Evolutionary conservation across 2,113 vertebrate species (phyloP).

Genomic region (Gallinago paraguaiae): DNA sequence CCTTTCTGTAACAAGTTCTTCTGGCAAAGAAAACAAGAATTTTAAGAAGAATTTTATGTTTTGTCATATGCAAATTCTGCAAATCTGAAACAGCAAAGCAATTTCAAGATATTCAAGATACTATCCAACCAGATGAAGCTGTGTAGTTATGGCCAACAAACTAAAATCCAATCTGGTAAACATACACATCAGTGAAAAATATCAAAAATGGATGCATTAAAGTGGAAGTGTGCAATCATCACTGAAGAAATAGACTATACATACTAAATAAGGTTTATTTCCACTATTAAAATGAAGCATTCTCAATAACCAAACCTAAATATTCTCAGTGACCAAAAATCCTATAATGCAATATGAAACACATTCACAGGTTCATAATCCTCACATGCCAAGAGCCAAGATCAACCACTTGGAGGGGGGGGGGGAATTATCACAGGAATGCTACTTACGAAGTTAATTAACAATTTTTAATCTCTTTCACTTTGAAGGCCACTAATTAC

Average conservation of each 20-base stretch:
- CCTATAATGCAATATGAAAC: background rate
- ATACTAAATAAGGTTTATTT: no score
- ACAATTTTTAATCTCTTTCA: background rate
- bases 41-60: background rate
- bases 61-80: background rate
- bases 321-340: background rate
- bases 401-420: background rate
- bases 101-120: background rate
- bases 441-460: background rate
- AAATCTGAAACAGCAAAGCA: background rate
- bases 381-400: background rate
- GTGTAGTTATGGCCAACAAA: background rate
- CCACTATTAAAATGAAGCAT: no score
- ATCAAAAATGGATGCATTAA: background rate
- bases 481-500: background rate
- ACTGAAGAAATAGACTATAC: background rate
- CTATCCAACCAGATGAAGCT: background rate
- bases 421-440: background rate
- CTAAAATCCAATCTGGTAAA: background rate
- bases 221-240: background rate
- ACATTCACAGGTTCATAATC: background rate
- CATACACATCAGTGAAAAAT: background rate
- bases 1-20: background rate
- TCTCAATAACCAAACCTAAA: no score
- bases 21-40: background rate